A percentile compares a stretch with the other conserved stretches of the same genome.
Conservation (phyloP, 2,113 vertebrate species). For the Mohoua ochrocephala region DNA sequence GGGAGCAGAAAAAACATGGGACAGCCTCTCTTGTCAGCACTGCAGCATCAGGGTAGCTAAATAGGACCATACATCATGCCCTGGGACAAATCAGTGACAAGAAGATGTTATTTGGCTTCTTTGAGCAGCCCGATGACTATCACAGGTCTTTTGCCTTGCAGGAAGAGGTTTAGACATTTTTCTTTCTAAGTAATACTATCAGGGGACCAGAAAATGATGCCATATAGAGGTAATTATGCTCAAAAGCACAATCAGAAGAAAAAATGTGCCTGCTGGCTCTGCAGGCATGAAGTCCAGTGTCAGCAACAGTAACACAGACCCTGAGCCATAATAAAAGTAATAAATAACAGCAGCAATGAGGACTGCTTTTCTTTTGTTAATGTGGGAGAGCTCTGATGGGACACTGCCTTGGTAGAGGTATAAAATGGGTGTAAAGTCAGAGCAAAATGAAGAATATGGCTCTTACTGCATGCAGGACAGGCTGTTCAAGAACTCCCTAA, state of each 20-base stretch:
- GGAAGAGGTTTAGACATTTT: background rate
- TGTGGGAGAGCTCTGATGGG: background rate
- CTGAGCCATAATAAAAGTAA: background rate
- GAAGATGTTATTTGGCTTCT: background rate
- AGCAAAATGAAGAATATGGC: background rate
- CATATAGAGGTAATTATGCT: background rate
- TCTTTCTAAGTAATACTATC: background rate
- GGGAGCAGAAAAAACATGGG: background rate
- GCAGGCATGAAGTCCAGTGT: background rate
- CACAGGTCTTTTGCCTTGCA: background rate
- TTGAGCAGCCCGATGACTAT: background rate
- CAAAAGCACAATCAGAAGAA: background rate
- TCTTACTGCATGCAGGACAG: background rate
- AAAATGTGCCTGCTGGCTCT: background rate
- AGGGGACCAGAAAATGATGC: background rate
- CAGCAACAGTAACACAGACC: background rate
- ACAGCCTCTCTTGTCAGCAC: background rate
- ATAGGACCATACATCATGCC: background rate
- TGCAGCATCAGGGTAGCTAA: background rate
- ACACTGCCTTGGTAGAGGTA: background rate
- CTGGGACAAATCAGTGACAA: background rate
- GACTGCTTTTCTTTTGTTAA: background rate
- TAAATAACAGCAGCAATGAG: background rate
- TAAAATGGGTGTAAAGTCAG: background rate
- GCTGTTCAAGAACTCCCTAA: constrained; percentile 18